Conservation (phyloP, 2,113 vertebrate genomes). For the Alethe diademata region DNA sequence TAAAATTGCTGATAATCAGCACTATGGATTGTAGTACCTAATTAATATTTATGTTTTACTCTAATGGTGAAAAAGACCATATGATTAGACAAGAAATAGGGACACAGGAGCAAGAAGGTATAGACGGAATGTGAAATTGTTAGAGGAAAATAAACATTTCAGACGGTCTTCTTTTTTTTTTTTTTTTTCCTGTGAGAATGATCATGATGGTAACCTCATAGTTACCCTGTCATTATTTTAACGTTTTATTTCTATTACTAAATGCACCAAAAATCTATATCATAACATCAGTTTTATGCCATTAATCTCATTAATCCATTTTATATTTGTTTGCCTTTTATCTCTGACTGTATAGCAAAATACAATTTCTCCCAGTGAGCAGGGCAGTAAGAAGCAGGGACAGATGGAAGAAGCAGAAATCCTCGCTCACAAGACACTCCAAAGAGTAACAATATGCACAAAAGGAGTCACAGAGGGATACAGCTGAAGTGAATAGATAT, state of each 20-base stretch:
- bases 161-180: background rate
- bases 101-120: background rate
- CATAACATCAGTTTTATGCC: background rate
- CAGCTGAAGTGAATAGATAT: background rate
- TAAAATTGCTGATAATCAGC: background rate
- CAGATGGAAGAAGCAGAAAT: background rate
- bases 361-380: background rate
- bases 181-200: background rate
- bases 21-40: background rate
- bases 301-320: background rate
- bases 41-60: background rate
- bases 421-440: background rate
- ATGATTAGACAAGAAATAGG: background rate
- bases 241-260: background rate
- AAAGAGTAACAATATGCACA: rapidly evolving
- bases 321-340: background rate
- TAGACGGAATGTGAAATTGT: background rate
- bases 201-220: background rate
- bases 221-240: background rate
- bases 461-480: background rate
- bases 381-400: background rate
- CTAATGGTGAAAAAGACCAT: background rate
- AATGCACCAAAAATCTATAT: background rate
- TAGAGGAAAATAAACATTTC: background rate
- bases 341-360: background rate